phyloP scores from a whole-genome alignment of 2,888 invertebrate genomes.

The Drepanosiphum platanoidis region DNA sequence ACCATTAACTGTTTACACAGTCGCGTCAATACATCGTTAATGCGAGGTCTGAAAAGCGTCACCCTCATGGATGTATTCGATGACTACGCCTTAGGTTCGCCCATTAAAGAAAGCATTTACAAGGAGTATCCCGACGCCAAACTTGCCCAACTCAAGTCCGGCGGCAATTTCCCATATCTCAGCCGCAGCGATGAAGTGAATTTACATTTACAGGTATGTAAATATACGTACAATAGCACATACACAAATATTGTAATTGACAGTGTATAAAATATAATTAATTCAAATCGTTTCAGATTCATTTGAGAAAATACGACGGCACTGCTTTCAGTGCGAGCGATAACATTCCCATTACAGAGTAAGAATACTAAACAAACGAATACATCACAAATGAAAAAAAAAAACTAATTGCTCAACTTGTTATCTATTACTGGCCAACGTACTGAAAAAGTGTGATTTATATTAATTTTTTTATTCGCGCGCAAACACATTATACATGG shows the following conservation, averaged over 20 bases:
- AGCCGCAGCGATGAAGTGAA: conserved; percentile 90
- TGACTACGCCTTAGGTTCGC: conserved; percentile 81
- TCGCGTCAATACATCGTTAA: conserved; percentile 80
- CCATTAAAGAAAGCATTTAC: conserved; percentile 83
- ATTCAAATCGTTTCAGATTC: conserved; percentile 71
- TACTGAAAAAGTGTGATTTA: not conserved
- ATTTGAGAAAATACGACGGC: conserved; percentile 77
- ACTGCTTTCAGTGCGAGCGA: conserved; percentile 73
- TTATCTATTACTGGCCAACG: not conserved
- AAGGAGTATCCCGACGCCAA: conserved; percentile 88
- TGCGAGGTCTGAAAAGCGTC: conserved; percentile 74
- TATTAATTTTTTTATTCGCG: conserved; percentile 7
- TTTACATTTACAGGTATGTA: conserved; percentile 81
- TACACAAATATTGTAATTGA: not conserved
- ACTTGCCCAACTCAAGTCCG: conserved; percentile 85
- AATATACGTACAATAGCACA: not conserved
- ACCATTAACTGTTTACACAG: conserved; percentile 86
- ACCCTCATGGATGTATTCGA: conserved; percentile 92
- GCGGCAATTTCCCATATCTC: conserved; percentile 91
- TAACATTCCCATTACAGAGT: conserved; percentile 39
- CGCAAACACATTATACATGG: not conserved
- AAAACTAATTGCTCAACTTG: conserved; percentile 28
- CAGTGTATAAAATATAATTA: not conserved
- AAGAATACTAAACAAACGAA: not conserved
- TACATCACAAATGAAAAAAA: not conserved